A percentile compares a stretch with the other conserved stretches of the same genome.
Evolutionary conservation across 2,113 vertebrate genomes (phyloP).

Genomic region (Speoplatyrhinus poulsoni): DNA sequence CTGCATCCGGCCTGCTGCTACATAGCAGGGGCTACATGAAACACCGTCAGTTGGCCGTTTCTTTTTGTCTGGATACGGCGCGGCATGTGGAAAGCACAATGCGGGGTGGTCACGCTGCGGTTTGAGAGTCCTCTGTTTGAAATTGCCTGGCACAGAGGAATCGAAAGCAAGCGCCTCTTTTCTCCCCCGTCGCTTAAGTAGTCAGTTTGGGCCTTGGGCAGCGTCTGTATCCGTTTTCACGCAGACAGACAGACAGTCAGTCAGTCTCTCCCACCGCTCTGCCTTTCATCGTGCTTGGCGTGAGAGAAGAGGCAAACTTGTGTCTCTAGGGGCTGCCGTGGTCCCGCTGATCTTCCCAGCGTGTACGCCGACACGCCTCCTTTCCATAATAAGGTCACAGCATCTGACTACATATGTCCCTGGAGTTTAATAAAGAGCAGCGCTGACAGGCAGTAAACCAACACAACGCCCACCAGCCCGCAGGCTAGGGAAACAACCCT

Average conservation of each 20-base stretch:
- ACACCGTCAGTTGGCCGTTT: slow-evolving; percentile 22
- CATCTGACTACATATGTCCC: slow-evolving; percentile 74
- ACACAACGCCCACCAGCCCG: slow-evolving; percentile 35
- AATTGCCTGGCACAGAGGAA: slow-evolving; percentile 26
- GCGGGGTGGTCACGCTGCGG: slow-evolving; percentile 52
- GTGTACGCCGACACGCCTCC: slow-evolving; percentile 44
- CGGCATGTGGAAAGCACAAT: slow-evolving; percentile 17
- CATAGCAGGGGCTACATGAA: slow-evolving; percentile 34
- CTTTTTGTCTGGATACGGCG: slow-evolving; percentile 43
- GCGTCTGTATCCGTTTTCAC: slow-evolving; percentile 41
- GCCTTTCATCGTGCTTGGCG: slow-evolving; percentile 72
- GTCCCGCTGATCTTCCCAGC: slow-evolving; percentile 41
- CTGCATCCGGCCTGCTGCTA: slow-evolving; percentile 30
- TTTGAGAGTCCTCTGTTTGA: slow-evolving; percentile 40
- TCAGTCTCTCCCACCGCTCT: slow-evolving; percentile 39
- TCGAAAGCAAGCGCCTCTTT: slow-evolving; percentile 59
- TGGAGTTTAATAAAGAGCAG: slow-evolving; percentile 78
- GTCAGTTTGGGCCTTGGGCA: slow-evolving; percentile 50
- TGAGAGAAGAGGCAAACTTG: slow-evolving; percentile 60
- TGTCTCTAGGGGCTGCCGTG: slow-evolving; percentile 43
- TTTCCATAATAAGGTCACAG: slow-evolving; percentile 74
- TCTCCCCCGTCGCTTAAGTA: slow-evolving; percentile 45
- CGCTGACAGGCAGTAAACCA: slow-evolving; percentile 75
- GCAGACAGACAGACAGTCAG: slow-evolving; percentile 49
- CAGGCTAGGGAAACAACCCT: slow-evolving; percentile 30